These are phyloP conservation scores for Crotophaga sulcirostris DNA, from an alignment of 2,113 vertebrate species.

Conservation along the genomic window DNA sequence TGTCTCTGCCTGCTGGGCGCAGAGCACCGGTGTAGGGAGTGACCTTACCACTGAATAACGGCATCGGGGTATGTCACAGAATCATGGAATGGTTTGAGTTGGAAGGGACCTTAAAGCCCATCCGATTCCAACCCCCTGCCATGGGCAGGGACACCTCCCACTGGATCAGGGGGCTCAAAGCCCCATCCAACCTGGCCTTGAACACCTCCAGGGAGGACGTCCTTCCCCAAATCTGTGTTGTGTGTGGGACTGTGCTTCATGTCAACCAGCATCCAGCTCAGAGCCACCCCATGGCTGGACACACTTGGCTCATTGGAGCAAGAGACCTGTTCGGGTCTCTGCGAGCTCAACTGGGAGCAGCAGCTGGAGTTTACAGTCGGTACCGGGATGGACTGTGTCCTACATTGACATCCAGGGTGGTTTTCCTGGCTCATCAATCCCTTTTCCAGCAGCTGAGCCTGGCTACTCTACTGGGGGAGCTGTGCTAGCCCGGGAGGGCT, in stretches of 20 bases:
- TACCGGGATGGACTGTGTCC: neutral
- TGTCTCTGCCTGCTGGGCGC: rapidly evolving
- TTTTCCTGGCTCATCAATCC: neutral
- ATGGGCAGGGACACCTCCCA: no score
- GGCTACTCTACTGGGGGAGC: neutral
- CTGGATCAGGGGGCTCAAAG: no score
- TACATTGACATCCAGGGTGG: rapidly evolving
- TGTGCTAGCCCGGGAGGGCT: neutral
- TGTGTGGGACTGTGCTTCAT: neutral
- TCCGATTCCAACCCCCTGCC: no score
- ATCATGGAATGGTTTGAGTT: no score
- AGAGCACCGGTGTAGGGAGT: rapidly evolving
- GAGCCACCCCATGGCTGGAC: rapidly evolving
- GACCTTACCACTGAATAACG: neutral
- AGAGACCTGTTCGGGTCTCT: neutral
- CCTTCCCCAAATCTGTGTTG: rapidly evolving
- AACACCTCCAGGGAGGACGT: neutral
- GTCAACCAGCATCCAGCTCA: rapidly evolving
- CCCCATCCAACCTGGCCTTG: no score
- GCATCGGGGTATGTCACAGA: neutral
- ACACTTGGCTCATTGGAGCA: rapidly evolving
- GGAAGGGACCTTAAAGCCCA: no score
- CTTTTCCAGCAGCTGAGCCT: neutral
- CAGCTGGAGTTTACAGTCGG: neutral
- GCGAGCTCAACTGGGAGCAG: neutral